Base-by-base conservation (phyloP, 2,888 invertebrate genomes). In the Mylabris sibirica region DNA sequence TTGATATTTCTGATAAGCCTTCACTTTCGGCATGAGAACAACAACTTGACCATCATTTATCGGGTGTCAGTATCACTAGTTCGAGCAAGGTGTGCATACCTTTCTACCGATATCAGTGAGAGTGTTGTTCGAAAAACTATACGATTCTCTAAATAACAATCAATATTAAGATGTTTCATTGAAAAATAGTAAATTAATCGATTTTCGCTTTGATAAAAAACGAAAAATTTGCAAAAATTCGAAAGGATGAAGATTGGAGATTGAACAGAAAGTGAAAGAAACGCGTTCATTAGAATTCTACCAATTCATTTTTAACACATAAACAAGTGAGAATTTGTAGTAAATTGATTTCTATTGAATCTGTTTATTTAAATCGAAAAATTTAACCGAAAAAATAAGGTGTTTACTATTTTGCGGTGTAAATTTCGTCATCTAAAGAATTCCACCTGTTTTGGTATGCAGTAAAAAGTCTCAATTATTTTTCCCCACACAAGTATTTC, bases 11-110 rank as follows among this genome's bases (percentile, higher is more conserved):
- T 41, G 60, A 26, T 38, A 34, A 66, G 61, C 49, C 64, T 59
- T 69, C 67, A 65, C 64, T 69, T 71, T 44, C 26, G 30, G 41
- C 41, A 67, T 65, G 68, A 41, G 35, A 70, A 75, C 75, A 70
- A 75, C 75, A 79, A 80, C 81, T 80, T 80, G 78, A 79, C 79
- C 80, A 79, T 80, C 78, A 79, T 80, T 80, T 79, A 79, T 80
- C 73, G 75, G 73, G 76, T 69, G 72, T 24, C 53, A 63, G 64
- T 64, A 20, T 64, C 30, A 57, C 57, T 22, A 20, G 20, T 53
- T 11, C 30, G 53, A 49, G 49, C 26, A 57, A n/a, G 12, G n/a
- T 9, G 34, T 12, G 60, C 34, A 22, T 35, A 60, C 26, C 60
- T 34, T 35, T 11, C 30, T n/a, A 34, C 30, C 60, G 14, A n/a